Conservation (phyloP, 2,113 vertebrate species). For the Neolamprologus falcicula region DNA sequence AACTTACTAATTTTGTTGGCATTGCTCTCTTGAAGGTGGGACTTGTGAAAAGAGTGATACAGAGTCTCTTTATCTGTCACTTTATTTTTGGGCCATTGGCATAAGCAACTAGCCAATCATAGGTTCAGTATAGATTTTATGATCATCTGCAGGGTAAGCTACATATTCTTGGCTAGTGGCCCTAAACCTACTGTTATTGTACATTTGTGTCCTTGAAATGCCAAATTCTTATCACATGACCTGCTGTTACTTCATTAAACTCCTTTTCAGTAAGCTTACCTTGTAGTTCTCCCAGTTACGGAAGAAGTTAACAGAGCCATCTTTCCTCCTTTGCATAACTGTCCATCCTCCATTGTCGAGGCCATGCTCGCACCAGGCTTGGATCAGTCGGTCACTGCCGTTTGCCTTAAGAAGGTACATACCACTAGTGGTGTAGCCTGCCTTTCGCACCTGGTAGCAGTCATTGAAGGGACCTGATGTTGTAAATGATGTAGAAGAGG, state of each 20-base stretch:
- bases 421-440: constrained; percentile 84
- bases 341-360: constrained; percentile 97
- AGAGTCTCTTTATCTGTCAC: background rate
- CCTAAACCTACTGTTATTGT: background rate
- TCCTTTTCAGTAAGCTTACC: constrained; percentile 60
- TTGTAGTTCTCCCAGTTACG: constrained; percentile 99
- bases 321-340: constrained; percentile 90
- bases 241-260: background rate
- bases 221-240: background rate
- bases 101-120: background rate
- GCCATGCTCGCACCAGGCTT: constrained; percentile 93
- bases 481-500: background rate
- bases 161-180: background rate
- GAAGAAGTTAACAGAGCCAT: constrained; percentile 97
- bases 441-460: constrained; percentile 86
- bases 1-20: background rate
- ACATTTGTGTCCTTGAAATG: background rate
- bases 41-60: background rate
- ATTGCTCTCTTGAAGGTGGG: background rate
- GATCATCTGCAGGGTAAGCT: background rate
- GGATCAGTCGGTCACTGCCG: constrained; percentile 78
- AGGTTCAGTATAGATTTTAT: background rate
- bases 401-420: constrained; percentile 93
- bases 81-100: background rate
- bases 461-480: constrained; percentile 89